Base-by-base conservation (phyloP, 2,888 invertebrate genomes). In the Alsophila aescularia region DNA sequence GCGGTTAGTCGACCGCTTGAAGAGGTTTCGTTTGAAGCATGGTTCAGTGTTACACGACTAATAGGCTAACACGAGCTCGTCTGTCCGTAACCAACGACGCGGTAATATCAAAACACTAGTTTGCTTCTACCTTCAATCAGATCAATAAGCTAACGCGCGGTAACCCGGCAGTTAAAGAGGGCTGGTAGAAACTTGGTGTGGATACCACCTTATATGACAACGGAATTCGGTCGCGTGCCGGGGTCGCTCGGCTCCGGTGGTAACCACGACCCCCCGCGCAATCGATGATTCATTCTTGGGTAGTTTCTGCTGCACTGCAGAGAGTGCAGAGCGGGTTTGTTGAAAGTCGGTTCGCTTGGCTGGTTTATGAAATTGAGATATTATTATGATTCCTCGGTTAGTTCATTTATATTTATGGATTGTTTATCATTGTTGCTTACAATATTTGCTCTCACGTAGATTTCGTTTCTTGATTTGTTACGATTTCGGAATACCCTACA, bases 91-190 rank as follows among this genome's bases (percentile, higher is more conserved):
- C 68, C 67, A 75, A 66, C 73, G 62, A 65, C 69, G 74, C 76
- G 73, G 66, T 54, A 74, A 79, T 83, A 80, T 61, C 70, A 72
- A 83, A 79, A 75, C 83, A 80, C 63, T 64, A 70, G 70, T 66
- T 69, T 65, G 60, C 53, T 53, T 50, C 48, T 57, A 59, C 58
- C 64, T 75, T 73, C 73, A 73, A 77, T 81, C 70, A 77, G 84
- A 90, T 91, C 90, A 79, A 91, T 91, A 89, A 71, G 67, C 62
- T 83, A 77, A 85, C 78, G 83, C 85, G 85, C 84, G 83, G 78
- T 83, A 83, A 85, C 79, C 82, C 83, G 66, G 65, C 75, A 67
- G 62, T 66, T 79, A 74, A 62, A 57, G 73, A 73, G 70, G 72
- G 75, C 71, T 63, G 62, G 57, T 63, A 51, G 51, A 65, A 58